Conservation (phyloP, 2,888 invertebrate species). For the Antitype chi region DNA sequence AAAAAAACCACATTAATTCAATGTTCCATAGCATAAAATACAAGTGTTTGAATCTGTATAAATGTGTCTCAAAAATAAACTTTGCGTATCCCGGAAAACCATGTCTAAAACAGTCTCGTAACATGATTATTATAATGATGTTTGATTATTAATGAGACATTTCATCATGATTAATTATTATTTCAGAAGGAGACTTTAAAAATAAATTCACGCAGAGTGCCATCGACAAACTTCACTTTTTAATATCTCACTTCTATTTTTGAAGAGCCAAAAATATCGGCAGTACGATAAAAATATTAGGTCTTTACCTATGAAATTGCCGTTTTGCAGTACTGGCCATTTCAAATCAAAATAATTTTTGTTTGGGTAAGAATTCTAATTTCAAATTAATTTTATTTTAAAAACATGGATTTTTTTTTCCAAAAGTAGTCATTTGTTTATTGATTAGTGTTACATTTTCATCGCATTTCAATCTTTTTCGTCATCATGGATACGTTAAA, state of each 20-base stretch:
- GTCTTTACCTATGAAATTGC: too few relatives aligned
- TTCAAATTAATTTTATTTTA: too few relatives aligned
- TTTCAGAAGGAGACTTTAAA: slow-evolving; percentile 33
- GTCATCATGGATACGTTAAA: too few relatives aligned
- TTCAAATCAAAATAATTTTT: too few relatives aligned
- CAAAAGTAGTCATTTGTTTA: too few relatives aligned
- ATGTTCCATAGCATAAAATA: slow-evolving; percentile 5
- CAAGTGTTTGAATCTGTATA: background rate
- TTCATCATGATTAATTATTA: slow-evolving; percentile 43
- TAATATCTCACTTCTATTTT: slow-evolving; percentile 35
- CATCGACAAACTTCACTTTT: slow-evolving; percentile 44
- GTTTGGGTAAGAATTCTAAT: too few relatives aligned
- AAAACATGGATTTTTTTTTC: too few relatives aligned
- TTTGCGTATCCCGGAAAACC: slow-evolving; percentile 17
- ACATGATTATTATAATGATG: slow-evolving; percentile 21
- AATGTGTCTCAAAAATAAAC: slow-evolving; percentile 17
- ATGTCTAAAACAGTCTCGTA: background rate
- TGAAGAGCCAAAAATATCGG: slow-evolving; percentile 45
- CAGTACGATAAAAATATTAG: slow-evolving; percentile 39
- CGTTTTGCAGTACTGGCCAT: too few relatives aligned
- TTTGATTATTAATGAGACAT: slow-evolving; percentile 43
- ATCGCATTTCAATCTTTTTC: too few relatives aligned
- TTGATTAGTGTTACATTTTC: too few relatives aligned
- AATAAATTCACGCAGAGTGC: slow-evolving; percentile 29
- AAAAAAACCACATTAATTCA: background rate